Evolutionary conservation across 2,888 invertebrate species (phyloP).

Genomic region (Nemapogon koenigi): DNA sequence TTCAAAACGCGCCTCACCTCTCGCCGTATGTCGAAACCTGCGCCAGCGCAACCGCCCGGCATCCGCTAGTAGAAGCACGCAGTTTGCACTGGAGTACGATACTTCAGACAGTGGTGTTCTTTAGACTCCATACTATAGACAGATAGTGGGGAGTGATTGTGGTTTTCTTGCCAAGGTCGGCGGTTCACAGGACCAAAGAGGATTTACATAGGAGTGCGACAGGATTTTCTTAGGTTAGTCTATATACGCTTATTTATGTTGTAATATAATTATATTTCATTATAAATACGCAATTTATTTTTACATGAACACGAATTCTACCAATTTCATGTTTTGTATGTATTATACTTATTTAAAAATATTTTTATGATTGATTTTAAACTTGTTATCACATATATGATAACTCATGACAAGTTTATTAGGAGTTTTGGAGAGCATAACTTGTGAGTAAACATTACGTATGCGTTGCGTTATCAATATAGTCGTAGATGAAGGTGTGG

Average conservation of each 20-base stretch:
- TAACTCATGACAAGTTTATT: neutral
- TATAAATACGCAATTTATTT: neutral
- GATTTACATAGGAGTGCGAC: neutral
- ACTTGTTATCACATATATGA: neutral
- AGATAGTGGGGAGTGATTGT: constrained; percentile 47
- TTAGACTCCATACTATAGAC: constrained; percentile 26
- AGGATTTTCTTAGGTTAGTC: constrained; percentile 4
- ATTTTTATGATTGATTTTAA: neutral
- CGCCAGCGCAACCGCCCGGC: constrained; percentile 37
- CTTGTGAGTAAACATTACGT: no score
- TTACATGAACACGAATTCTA: neutral
- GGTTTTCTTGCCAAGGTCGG: constrained; percentile 18
- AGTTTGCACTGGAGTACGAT: constrained; percentile 22
- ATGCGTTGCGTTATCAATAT: no score
- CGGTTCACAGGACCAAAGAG: neutral
- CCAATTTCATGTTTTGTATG: neutral
- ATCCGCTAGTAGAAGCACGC: constrained; percentile 23
- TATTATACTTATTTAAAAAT: neutral
- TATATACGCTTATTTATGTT: neutral
- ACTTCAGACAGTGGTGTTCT: constrained; percentile 25
- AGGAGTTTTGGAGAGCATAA: no score
- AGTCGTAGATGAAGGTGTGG: no score
- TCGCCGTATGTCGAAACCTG: constrained; percentile 43
- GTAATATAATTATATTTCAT: neutral
- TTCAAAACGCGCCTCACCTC: constrained; percentile 30